Base-by-base conservation (phyloP, 2,797 vertebrate species). In the Hylomyscus alleni region DNA sequence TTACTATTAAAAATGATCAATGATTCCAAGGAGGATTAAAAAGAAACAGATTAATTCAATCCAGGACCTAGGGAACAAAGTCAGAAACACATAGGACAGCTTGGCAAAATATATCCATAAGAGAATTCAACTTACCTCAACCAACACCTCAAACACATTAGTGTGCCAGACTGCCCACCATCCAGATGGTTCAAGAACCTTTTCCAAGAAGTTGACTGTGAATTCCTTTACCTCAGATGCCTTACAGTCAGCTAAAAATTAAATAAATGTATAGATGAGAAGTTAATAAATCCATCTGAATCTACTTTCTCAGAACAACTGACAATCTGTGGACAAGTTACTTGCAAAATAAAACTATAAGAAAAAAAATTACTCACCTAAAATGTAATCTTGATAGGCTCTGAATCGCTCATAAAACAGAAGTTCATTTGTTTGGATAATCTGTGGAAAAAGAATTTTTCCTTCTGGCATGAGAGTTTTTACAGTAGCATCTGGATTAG, bases 151-250 rank as follows among this genome's bases (percentile, higher is more conserved):
- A 95, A 99, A 99, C 26, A 99, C 98, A 2, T 99, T 98, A 3
- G 99, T 99, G 87, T 98, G 98, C 99, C 99, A 99, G 78, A 99
- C 7, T 0, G 99, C 99, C 97, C 98, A 98, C 99, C 99, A 99
- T 95, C 99, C 99, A 82, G 98, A 99, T 0, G 99, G 99, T 96
- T 99, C 99, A 65, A 99, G 97, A 29, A 99, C 99, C 97, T 99
- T 99, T 98, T 99, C 99, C 98, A 99, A 98, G 98, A 99, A 99
- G 96, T 99, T 99, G 50, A 99, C 98, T 58, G 98, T 99, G 98
- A 99, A 99, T 84, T 98, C 98, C 94, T 99, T 98, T 62, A 99
- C 99, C 97, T 99, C 99, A 0, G 99, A 99, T n/a, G 99, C 99
- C 90, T 99, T 99, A 98, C 99, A 99, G 97, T 99, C 99, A 94